A percentile compares a stretch with the other conserved stretches of the same genome.
Evolutionary conservation across 2,113 vertebrate species (phyloP).

Genomic region (Myanophis thanlyinensis): DNA sequence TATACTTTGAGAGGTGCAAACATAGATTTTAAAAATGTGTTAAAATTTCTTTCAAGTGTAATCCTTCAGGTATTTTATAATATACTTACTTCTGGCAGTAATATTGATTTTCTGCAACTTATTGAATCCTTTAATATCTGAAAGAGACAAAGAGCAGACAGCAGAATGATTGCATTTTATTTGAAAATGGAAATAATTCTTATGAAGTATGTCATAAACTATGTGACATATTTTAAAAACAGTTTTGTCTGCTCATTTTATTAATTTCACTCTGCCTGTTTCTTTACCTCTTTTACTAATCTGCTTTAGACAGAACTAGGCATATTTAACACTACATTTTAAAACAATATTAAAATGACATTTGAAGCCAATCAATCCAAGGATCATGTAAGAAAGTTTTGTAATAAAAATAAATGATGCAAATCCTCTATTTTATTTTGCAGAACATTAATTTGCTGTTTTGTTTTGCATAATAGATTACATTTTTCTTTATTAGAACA

Average conservation of each 20-base stretch:
- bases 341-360: background rate
- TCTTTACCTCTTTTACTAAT: background rate
- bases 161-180: slow-evolving; percentile 18
- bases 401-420: background rate
- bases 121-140: slow-evolving; percentile 70
- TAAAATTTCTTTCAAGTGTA: background rate
- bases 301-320: background rate
- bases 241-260: background rate
- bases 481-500: background rate
- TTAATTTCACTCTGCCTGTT: background rate
- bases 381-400: background rate
- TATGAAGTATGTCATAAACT: background rate
- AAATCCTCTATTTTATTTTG: background rate
- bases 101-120: slow-evolving; percentile 69
- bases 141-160: slow-evolving; percentile 21
- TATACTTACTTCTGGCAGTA: slow-evolving; percentile 58
- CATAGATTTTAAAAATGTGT: background rate
- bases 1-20: background rate
- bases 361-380: background rate
- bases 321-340: background rate
- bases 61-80: background rate
- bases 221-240: background rate
- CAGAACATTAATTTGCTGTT: background rate
- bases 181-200: background rate
- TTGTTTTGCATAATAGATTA: background rate